Percentiles rank a stretch among this genome's conserved stretches.
phyloP scores from a whole-genome alignment of 2,888 invertebrate species.

The Tenthredo amoena region DNA sequence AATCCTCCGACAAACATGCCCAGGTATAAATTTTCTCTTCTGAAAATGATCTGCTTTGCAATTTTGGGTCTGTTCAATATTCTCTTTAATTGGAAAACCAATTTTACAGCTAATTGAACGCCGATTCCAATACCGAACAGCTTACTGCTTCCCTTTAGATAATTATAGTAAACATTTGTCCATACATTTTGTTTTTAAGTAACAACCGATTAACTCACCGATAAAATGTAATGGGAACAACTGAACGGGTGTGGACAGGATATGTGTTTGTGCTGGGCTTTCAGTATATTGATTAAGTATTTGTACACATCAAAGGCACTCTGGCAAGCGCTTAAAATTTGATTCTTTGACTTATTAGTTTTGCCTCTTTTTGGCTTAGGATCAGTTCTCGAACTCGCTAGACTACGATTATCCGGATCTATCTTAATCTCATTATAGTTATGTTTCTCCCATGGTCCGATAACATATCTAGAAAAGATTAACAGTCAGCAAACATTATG shows the following conservation, averaged over 20 bases:
- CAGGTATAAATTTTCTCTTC: slow-evolving; percentile 81
- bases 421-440: slow-evolving; percentile 70
- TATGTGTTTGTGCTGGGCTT: slow-evolving; percentile 78
- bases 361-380: slow-evolving; percentile 47
- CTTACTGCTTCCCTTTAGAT: slow-evolving; percentile 80
- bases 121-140: slow-evolving; percentile 83
- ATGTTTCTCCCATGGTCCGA: slow-evolving; percentile 83
- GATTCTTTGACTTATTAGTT: slow-evolving; percentile 67
- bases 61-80: slow-evolving; percentile 80
- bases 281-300: slow-evolving; percentile 78
- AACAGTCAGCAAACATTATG: no score
- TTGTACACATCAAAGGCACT: slow-evolving; percentile 78
- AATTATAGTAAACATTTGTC: slow-evolving; percentile 40
- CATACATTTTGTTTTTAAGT: background rate
- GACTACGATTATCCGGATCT: slow-evolving; percentile 55
- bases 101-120: slow-evolving; percentile 82
- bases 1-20: slow-evolving; percentile 86
- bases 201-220: slow-evolving; percentile 73
- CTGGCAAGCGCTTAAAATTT: slow-evolving; percentile 74
- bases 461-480: slow-evolving; percentile 79
- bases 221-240: slow-evolving; percentile 82
- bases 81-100: slow-evolving; percentile 81
- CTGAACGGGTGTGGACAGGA: slow-evolving; percentile 83
- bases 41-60: slow-evolving; percentile 80
- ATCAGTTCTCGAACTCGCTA: slow-evolving; percentile 49